These are phyloP conservation scores for Orchesella flavescens DNA, from an alignment of 2,888 invertebrate species.

Conservation along the genomic window DNA sequence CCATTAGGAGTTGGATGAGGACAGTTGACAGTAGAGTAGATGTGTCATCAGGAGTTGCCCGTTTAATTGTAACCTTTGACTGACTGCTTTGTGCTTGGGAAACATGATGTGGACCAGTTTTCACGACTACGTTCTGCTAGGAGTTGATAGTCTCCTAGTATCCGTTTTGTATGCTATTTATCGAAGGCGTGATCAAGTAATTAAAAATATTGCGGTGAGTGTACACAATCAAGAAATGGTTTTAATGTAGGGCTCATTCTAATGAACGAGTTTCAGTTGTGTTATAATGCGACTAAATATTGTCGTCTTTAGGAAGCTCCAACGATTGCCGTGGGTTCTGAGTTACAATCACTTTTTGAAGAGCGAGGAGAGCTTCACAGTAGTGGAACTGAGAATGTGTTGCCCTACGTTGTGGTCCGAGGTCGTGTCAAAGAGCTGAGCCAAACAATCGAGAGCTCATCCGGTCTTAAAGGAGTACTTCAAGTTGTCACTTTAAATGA, in stretches of 20 bases:
- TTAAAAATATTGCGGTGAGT: slow-evolving; percentile 67
- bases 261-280: no score
- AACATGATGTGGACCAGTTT: slow-evolving; percentile 60
- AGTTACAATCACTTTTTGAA: slow-evolving; percentile 53
- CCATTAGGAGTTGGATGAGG: no score
- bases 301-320: slow-evolving; percentile 67
- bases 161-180: slow-evolving; percentile 65
- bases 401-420: slow-evolving; percentile 65
- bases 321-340: slow-evolving; percentile 62
- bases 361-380: slow-evolving; percentile 47
- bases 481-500: slow-evolving; percentile 70
- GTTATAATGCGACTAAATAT: no score
- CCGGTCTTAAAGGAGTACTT: slow-evolving; percentile 68
- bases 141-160: slow-evolving; percentile 66
- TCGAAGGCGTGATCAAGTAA: slow-evolving; percentile 57
- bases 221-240: background rate
- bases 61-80: no score
- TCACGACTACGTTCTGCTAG: slow-evolving; percentile 67
- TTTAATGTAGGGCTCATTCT: no score
- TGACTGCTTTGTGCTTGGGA: no score
- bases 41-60: no score
- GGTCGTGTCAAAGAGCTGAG: slow-evolving; percentile 66
- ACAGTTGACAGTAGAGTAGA: no score
- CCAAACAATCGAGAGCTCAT: slow-evolving; percentile 65
- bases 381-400: slow-evolving; percentile 30